Evolutionary conservation across 2,797 vertebrate genomes (phyloP).

Genomic region (Podargus strigoides): DNA sequence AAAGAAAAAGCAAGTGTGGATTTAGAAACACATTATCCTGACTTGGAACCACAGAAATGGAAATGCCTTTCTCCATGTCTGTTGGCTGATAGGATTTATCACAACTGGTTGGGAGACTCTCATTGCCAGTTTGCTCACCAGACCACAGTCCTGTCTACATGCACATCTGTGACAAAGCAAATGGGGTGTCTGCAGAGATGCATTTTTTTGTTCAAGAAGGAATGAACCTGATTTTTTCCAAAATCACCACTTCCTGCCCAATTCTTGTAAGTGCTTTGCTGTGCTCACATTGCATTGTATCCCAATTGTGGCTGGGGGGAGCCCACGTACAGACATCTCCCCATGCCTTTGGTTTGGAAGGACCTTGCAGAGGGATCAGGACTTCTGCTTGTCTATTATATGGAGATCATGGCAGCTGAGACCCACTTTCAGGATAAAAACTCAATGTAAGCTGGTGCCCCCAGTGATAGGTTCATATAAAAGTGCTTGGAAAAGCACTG

Average conservation of each 20-base stretch:
- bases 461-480: background rate
- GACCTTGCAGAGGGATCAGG: background rate
- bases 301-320: background rate
- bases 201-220: background rate
- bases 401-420: background rate
- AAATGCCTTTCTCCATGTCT: conserved; percentile 4
- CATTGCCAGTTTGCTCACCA: background rate
- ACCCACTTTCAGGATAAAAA: background rate
- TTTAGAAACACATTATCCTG: background rate
- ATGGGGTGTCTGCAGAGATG: background rate
- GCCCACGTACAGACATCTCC: background rate
- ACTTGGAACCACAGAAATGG: conserved; percentile 16
- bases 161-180: background rate
- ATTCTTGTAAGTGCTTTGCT: background rate
- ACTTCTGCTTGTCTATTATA: background rate
- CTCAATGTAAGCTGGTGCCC: background rate
- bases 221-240: background rate
- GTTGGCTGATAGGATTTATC: background rate
- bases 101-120: background rate
- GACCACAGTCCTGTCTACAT: background rate
- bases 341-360: background rate
- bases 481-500: background rate
- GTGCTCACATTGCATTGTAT: rapidly evolving
- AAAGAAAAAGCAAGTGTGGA: background rate
- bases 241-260: background rate